Conservation (phyloP, 2,888 invertebrate genomes). For the Melieria crassipennis region DNA sequence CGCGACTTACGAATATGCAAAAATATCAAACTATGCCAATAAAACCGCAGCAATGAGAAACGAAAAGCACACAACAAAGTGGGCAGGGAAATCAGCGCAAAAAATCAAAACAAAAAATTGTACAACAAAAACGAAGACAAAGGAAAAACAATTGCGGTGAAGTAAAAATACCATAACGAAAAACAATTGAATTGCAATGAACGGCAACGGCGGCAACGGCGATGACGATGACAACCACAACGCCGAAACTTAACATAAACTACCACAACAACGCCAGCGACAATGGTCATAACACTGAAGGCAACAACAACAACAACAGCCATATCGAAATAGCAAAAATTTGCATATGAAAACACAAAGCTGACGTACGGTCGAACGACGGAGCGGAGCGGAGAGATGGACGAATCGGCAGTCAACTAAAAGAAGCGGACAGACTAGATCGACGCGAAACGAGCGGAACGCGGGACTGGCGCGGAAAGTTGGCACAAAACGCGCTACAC, state of each 20-base stretch:
- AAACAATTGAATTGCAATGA: conserved; percentile 42
- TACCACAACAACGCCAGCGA: conserved; percentile 38
- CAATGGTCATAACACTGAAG: conserved; percentile 27
- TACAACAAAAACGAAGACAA: conserved; percentile 3
- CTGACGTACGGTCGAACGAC: too few species aligned
- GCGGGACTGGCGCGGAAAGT: conserved; percentile 15
- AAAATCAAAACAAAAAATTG: conserved; percentile 5
- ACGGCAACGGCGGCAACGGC: conserved; percentile 15
- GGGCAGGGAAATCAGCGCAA: not conserved
- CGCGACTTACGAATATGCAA: too few species aligned
- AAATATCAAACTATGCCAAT: too few species aligned
- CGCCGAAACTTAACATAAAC: conserved; percentile 24
- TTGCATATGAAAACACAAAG: too few species aligned
- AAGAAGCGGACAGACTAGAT: conserved; percentile 12
- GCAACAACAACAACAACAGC: conserved; percentile 9
- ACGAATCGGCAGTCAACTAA: conserved; percentile 1
- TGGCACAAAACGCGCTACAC: conserved; percentile 52
- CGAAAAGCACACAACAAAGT: too few species aligned
- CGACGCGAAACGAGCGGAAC: not conserved
- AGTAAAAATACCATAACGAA: conserved; percentile 27
- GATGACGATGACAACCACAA: conserved; percentile 27
- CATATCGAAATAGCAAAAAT: too few species aligned
- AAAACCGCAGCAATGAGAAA: too few species aligned
- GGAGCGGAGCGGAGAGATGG: too few species aligned
- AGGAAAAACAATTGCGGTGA: conserved; percentile 17